Base-by-base conservation (phyloP, 2,888 invertebrate species). In the Ormyrus nitidulus region DNA sequence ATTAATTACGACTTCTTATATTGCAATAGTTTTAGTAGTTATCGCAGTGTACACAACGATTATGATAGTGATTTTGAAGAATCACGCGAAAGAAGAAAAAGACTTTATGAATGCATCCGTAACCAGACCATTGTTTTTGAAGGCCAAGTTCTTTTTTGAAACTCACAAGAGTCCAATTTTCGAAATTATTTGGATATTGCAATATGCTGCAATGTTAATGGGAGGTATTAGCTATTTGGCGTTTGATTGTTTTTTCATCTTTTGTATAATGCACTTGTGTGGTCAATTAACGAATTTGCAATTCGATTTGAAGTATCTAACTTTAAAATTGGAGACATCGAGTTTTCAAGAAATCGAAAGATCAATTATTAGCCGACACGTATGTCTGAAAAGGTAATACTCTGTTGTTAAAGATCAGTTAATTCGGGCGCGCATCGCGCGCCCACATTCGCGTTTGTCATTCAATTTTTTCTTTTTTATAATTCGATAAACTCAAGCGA, bases 51-150 rank as follows among this genome's bases (percentile, higher is more conserved):
- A 80, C 34, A 56, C 77, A 13, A 7, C 48, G 0, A 34, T 49
- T n/a, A 73, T 54, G 51, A 7, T 80, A 4, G 5, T 80, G 44
- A 9, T 80, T 11, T 11, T 80, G 10, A 49, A 58, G 1, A 54
- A n/a, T 6, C 59, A 59, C 11, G 1, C 44, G 2, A 19, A 56
- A 0, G 9, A 74, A 44, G 61, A 71, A 11, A 19, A 48, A 5
- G 8, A 61, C 5, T 11, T 34, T 9, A 54, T 10, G 11, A 71
- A 71, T 11, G 69, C 6, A 9, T 58, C 69, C 4, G 13, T 58
- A 5, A 44, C 44, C 5, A 69, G 48, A n/a, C 69, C 69, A n/a
- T 13, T 48, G 5, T 8, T 58, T 13, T 10, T 69, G 48, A 56
- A 56, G 7, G 11, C 69, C 0, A 46, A 69, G 2, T 69, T 58